Evolutionary conservation across 92 coral and sea anemone genomes (phyloP).

Genomic region (Palythoa grandiflora): DNA sequence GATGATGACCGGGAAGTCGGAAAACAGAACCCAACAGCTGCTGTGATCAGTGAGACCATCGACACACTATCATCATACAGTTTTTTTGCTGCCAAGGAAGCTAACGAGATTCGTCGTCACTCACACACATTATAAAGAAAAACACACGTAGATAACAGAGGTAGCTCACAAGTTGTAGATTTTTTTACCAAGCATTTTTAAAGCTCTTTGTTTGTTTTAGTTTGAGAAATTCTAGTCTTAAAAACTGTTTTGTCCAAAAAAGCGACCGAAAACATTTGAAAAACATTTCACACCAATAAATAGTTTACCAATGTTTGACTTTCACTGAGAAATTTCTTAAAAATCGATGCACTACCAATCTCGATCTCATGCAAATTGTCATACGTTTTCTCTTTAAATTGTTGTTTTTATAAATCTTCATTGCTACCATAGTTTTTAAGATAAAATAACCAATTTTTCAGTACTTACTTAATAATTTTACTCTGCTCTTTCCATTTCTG

Average conservation of each 20-base stretch:
- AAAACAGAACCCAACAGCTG: conserved; percentile 49
- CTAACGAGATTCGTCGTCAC: conserved; percentile 49
- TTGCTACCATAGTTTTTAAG: too few relatives aligned
- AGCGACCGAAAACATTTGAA: too few relatives aligned
- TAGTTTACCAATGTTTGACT: too few relatives aligned
- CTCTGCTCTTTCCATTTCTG: too few relatives aligned
- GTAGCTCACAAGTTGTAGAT: background rate
- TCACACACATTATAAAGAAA: background rate
- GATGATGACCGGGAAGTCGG: conserved; percentile 52
- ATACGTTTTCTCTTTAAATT: too few relatives aligned
- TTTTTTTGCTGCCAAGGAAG: conserved; percentile 55
- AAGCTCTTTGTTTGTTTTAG: background rate
- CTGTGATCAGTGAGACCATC: conserved; percentile 41
- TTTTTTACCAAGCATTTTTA: background rate
- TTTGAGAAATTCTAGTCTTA: background rate
- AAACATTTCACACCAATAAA: too few relatives aligned
- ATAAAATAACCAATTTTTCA: too few relatives aligned
- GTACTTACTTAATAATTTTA: too few relatives aligned
- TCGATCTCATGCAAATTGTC: too few relatives aligned
- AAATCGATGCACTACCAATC: too few relatives aligned
- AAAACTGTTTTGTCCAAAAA: background rate
- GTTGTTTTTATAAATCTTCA: too few relatives aligned
- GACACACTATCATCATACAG: conserved; percentile 51
- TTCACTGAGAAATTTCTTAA: too few relatives aligned
- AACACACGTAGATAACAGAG: background rate